Conservation (phyloP, 2,888 invertebrate species). For the Tetranychus piercei region DNA sequence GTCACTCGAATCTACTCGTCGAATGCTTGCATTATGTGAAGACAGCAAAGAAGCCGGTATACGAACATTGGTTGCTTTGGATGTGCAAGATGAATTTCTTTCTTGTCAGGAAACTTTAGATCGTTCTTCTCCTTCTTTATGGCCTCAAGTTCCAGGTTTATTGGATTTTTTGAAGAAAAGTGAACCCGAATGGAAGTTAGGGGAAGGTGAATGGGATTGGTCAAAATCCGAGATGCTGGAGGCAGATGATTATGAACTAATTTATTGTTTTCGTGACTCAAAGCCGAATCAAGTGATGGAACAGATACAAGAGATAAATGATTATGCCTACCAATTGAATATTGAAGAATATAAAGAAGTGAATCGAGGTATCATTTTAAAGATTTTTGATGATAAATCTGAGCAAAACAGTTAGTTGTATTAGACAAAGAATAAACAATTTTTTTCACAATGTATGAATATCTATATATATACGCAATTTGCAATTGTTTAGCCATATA, state of each 20-base stretch:
- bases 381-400: slow-evolving; percentile 38
- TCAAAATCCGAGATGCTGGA: not conserved
- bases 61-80: slow-evolving; percentile 97
- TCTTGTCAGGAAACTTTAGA: not conserved
- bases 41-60: slow-evolving; percentile 99
- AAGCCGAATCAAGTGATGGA: not conserved
- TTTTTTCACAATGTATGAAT: too few relatives aligned
- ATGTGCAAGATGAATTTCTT: slow-evolving; percentile 46
- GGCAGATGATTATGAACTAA: not conserved
- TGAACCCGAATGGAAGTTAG: not conserved
- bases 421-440: too few relatives aligned
- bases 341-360: not conserved
- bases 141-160: not conserved
- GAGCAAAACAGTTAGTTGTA: not conserved
- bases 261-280: not conserved
- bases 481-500: too few relatives aligned
- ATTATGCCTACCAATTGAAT: not conserved
- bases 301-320: not conserved
- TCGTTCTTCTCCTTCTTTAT: not conserved
- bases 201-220: not conserved
- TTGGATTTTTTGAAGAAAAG: not conserved
- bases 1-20: slow-evolving; percentile 34
- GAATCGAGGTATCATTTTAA: not conserved
- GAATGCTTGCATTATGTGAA: slow-evolving; percentile 37
- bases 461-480: too few relatives aligned